Conservation (phyloP, 2,797 vertebrate species). For the Microtus agrestis region DNA sequence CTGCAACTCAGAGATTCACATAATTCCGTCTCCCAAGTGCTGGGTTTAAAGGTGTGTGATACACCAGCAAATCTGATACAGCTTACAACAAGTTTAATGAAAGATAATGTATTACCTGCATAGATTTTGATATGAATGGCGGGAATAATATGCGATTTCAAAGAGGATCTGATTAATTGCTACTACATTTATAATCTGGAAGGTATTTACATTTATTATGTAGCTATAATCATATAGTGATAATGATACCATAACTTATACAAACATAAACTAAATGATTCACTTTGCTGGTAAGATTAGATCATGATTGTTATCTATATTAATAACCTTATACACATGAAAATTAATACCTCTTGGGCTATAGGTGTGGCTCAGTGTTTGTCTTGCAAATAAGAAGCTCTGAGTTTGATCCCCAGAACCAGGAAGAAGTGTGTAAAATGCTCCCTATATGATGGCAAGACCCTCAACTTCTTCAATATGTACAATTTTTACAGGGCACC, state of each 20-base stretch:
- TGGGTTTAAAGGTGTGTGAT: not conserved
- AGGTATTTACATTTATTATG: constrained; percentile 9
- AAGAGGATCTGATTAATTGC: constrained; percentile 19
- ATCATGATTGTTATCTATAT: not conserved
- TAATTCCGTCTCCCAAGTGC: too few relatives aligned
- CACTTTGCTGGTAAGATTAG: constrained; percentile 32
- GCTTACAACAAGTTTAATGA: constrained; percentile 33
- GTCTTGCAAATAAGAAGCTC: not conserved
- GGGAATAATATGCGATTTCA: not conserved
- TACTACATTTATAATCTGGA: constrained; percentile 13
- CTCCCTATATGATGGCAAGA: not conserved
- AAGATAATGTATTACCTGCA: constrained; percentile 10
- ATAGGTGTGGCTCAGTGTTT: not conserved
- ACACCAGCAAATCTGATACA: not conserved
- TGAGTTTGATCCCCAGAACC: not conserved
- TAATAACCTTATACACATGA: constrained; percentile 37
- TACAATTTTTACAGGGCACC: not conserved
- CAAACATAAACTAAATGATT: constrained; percentile 1
- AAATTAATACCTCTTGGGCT: not conserved
- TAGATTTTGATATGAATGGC: constrained; percentile 30
- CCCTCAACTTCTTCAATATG: not conserved
- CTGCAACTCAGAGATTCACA: not conserved
- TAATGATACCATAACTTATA: not conserved
- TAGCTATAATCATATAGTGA: not conserved
- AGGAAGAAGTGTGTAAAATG: not conserved